Base-by-base conservation (phyloP, 2,113 vertebrate genomes). In the Nerophis ophidion region DNA sequence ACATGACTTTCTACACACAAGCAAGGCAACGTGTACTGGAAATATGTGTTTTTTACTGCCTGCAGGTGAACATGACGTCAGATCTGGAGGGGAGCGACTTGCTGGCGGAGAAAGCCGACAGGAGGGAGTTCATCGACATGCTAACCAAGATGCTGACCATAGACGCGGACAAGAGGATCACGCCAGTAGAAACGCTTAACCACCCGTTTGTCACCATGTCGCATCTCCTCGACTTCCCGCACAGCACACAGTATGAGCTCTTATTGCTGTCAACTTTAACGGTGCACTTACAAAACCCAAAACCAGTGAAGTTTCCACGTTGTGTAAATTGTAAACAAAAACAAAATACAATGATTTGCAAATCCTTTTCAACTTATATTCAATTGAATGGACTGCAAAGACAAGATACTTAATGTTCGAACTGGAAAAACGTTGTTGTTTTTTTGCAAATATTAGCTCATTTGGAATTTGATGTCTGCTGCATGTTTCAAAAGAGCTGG, bases 111-210 rank as follows among this genome's bases (percentile, higher is more conserved):
- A 98, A 99, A 88, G 94, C 96, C 0, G 97, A 99, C 89, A 89
- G 97, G 71, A 90, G 96, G 72, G 97, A 99, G 89, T 99, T 99
- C 81, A 99, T 99, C 46, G 97, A 99, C 88, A 84, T 99, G 86
- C 79, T 99, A 52, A 99, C 96, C 85, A 98, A 97, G 90, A 99
- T 99, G 97, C 86, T 99, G 88, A 99, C 96, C 60, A 98, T 99
- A 33, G 97, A 99, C 1, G 95, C 95, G 0, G 97, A 99, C 85
- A 99, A 99, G 89, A 93, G 97, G 83, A 93, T 98, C 91, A 98
- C 95, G 9, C 96, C 97, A 2, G 95, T 98, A 0, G 97, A 99
- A 87, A 97, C 97, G 4, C 93, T 99, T 85, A 97, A 93, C 90
- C 96, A 99, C 72, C 92, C 96, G 40, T 99, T 99, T 65, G 95